A percentile compares a stretch with the other conserved stretches of the same genome.
Evolutionary conservation across 1,140 invertebrate species (phyloP).

Genomic region (Triops cancriformis): DNA sequence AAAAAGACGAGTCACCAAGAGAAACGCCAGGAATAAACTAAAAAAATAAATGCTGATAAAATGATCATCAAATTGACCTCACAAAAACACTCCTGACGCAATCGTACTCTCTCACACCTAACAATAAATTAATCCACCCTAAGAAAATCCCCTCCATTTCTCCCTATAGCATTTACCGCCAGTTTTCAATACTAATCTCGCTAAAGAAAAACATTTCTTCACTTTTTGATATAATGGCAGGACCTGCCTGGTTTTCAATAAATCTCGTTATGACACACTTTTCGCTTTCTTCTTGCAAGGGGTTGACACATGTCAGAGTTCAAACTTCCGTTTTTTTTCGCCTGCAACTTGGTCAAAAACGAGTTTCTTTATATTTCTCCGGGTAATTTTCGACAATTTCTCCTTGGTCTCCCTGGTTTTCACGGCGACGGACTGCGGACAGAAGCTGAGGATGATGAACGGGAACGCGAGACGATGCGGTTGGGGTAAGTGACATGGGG

Average conservation of each 20-base stretch:
- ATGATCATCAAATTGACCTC: neutral
- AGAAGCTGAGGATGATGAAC: neutral
- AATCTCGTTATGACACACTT: no score
- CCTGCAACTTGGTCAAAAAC: no score
- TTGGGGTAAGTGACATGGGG: neutral
- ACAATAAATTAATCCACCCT: neutral
- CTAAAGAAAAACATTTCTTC: neutral
- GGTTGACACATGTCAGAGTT: no score
- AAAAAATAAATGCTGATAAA: neutral
- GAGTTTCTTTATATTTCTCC: no score
- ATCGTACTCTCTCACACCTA: neutral
- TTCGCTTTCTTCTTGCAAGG: no score
- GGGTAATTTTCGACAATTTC: no score
- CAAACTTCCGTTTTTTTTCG: no score
- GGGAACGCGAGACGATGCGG: neutral
- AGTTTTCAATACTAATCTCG: neutral
- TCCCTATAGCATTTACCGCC: neutral
- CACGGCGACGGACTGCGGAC: neutral
- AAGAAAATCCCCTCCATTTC: neutral
- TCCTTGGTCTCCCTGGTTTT: no score
- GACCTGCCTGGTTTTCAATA: neutral
- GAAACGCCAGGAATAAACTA: neutral
- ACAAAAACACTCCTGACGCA: neutral
- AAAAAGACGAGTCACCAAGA: neutral
- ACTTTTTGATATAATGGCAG: neutral